These are phyloP conservation scores for human (Homo sapiens) DNA, from an alignment of 2,113 vertebrate species.

Conservation along the genomic window GRCh38 chr6:114675001-114675500, in stretches of 20 bases:
- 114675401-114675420: not conserved
- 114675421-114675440: not conserved
- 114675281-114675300: not conserved
- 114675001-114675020: not conserved
- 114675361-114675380: not conserved
- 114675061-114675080: not conserved
- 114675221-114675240: not conserved
- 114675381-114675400: not conserved
- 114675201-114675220: not conserved
- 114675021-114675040: not conserved
- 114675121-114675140: not conserved
- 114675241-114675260: not conserved
- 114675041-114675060: not conserved
- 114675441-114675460: not conserved
- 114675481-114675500: not conserved
- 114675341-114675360: not conserved
- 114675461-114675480: slow-evolving; percentile 17
- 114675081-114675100: not conserved
- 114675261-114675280: not conserved
- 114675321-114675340: not conserved
- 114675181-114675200: not conserved
- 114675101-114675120: not conserved
- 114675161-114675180: not conserved
- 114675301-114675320: not conserved
- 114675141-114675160: not conserved